Conservation (phyloP, 1,140 invertebrate species). For the Batillaria attramentaria region DNA sequence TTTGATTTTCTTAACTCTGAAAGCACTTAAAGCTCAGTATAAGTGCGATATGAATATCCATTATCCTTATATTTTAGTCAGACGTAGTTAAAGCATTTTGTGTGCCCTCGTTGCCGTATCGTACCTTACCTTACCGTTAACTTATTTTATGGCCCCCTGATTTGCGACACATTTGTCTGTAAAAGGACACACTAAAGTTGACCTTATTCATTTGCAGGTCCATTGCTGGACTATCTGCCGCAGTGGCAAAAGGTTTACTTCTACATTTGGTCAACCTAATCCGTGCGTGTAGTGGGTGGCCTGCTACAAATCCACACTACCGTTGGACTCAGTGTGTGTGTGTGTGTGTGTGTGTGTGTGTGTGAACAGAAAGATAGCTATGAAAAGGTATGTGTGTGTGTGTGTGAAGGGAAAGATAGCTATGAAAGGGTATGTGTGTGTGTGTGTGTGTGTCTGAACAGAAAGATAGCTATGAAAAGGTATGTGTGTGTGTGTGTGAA, state of each 20-base stretch:
- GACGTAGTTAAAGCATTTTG: too few relatives aligned
- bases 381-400: neutral
- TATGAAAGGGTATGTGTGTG: neutral
- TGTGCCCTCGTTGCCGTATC: neutral
- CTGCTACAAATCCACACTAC: neutral
- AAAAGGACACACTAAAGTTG: neutral
- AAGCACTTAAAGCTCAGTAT: neutral
- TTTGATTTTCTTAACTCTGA: neutral
- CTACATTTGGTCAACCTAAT: slow-evolving; percentile 81
- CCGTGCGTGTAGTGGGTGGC: neutral
- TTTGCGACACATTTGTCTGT: neutral
- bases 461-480: neutral
- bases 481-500: neutral
- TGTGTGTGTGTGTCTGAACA: neutral
- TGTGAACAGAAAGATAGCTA: neutral
- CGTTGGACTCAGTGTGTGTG: neutral
- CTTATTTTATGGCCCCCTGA: neutral
- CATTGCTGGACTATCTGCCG: slow-evolving; percentile 80
- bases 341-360: neutral
- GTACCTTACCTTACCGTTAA: neutral
- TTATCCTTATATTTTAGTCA: neutral
- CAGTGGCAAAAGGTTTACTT: slow-evolving; percentile 91
- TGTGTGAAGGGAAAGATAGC: too few relatives aligned
- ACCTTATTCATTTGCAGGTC: slow-evolving; percentile 72
- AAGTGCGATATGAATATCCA: too few relatives aligned